phyloP scores from a whole-genome alignment of 2,888 invertebrate species.

The Rhimphoctona megacephalus region DNA sequence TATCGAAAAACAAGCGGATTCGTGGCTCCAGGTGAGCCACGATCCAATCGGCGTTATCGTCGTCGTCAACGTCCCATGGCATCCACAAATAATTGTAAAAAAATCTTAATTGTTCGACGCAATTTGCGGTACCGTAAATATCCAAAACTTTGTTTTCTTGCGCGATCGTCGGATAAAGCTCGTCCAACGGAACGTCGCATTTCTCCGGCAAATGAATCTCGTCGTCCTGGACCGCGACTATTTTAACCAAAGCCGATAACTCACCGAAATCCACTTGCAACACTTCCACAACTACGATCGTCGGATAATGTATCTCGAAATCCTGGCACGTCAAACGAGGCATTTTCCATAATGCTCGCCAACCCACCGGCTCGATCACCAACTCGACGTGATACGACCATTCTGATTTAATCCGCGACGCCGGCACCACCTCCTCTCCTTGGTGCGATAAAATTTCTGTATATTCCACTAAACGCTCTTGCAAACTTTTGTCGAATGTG shows the following conservation, averaged over 20 bases:
- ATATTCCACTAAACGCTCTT: slow-evolving; percentile 86
- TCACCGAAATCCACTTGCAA: slow-evolving; percentile 87
- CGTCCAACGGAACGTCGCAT: slow-evolving; percentile 87
- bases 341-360: slow-evolving; percentile 91
- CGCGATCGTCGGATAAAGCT: slow-evolving; percentile 89
- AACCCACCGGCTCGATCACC: slow-evolving; percentile 88
- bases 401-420: slow-evolving; percentile 86
- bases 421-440: slow-evolving; percentile 83
- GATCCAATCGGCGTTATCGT: slow-evolving; percentile 87
- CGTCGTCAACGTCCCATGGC: slow-evolving; percentile 90
- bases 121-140: slow-evolving; percentile 87
- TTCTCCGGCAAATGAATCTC: slow-evolving; percentile 88
- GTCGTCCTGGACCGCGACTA: slow-evolving; percentile 88
- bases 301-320: slow-evolving; percentile 89
- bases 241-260: slow-evolving; percentile 87
- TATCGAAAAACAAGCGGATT: slow-evolving; percentile 87
- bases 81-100: slow-evolving; percentile 89
- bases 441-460: slow-evolving; percentile 85
- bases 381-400: slow-evolving; percentile 87
- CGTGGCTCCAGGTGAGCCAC: slow-evolving; percentile 86
- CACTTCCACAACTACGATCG: slow-evolving; percentile 87
- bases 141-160: slow-evolving; percentile 87
- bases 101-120: slow-evolving; percentile 89
- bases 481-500: slow-evolving; percentile 87
- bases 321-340: slow-evolving; percentile 88